Percentiles rank a stretch among this genome's conserved stretches.
Evolutionary conservation across 2,797 vertebrate genomes (phyloP).

Genomic region (Chelonia mydas): DNA sequence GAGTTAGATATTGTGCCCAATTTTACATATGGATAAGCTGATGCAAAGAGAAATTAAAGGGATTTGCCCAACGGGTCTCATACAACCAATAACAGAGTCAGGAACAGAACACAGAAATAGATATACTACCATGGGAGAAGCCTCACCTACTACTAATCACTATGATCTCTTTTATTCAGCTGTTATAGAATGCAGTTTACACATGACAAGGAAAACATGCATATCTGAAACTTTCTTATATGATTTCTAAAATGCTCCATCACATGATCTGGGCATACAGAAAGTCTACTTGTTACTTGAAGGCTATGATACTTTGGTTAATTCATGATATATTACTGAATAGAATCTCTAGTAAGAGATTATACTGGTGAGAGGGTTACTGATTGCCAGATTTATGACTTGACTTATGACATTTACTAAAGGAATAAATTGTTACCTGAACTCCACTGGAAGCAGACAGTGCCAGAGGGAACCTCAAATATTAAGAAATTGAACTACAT

Average conservation of each 20-base stretch:
- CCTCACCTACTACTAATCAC: not conserved
- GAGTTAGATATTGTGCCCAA: not conserved
- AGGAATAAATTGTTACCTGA: not conserved
- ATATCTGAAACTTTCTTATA: not conserved
- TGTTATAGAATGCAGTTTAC: not conserved
- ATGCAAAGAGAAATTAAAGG: not conserved
- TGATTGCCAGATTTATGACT: not conserved
- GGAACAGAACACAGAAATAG: not conserved
- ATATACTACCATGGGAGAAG: not conserved
- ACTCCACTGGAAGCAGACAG: not conserved
- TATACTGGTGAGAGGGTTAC: not conserved
- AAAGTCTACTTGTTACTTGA: not conserved
- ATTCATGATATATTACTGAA: not conserved
- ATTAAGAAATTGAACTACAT: not conserved
- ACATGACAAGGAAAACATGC: rapidly evolving
- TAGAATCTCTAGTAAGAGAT: not conserved
- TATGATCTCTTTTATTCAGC: not conserved
- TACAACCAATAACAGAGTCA: rapidly evolving
- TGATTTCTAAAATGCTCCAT: not conserved
- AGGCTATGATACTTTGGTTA: not conserved
- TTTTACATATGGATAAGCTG: not conserved
- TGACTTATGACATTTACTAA: not conserved
- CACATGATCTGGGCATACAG: not conserved
- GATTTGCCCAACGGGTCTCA: not conserved
- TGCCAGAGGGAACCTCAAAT: not conserved